phyloP scores from a whole-genome alignment of 2,113 vertebrate genomes.

The Oncorhynchus keta region DNA sequence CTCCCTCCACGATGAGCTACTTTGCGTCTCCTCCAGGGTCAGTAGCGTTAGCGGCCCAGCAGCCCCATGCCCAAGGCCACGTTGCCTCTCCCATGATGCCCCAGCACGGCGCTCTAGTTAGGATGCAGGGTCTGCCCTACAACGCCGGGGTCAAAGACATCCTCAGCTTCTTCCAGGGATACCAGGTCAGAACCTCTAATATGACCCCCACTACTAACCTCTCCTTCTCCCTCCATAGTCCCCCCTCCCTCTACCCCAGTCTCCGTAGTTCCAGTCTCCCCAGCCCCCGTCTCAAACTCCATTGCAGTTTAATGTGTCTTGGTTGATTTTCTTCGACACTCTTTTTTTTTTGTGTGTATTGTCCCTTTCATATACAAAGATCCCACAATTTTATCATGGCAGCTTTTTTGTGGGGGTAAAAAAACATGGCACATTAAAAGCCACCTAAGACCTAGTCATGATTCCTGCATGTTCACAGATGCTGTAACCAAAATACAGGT shows the following conservation, averaged over 20 bases:
- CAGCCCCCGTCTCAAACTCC: not conserved
- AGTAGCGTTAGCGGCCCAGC: conserved; percentile 78
- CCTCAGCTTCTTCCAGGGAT: conserved; percentile 95
- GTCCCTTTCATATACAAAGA: too few relatives aligned
- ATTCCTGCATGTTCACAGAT: too few relatives aligned
- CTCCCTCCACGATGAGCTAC: conserved; percentile 89
- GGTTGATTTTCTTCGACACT: not conserved
- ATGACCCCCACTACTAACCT: accelerated
- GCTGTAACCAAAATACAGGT: too few relatives aligned
- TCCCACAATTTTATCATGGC: too few relatives aligned
- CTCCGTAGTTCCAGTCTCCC: not conserved
- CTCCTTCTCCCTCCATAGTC: not conserved
- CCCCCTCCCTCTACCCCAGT: not conserved
- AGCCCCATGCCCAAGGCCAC: conserved; percentile 62
- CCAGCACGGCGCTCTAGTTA: conserved; percentile 85
- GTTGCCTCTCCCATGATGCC: conserved; percentile 73
- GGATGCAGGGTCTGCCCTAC: conserved; percentile 97
- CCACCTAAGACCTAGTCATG: too few relatives aligned
- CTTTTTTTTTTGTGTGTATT: not conserved
- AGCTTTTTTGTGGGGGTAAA: too few relatives aligned
- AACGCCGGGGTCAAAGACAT: conserved; percentile 94
- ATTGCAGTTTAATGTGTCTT: not conserved
- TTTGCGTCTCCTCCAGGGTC: conserved; percentile 86
- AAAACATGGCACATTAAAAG: too few relatives aligned
- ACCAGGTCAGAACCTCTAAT: conserved; percentile 81